These are phyloP conservation scores for Regulus satrapa DNA, from an alignment of 2,113 vertebrate species.

Conservation along the genomic window DNA sequence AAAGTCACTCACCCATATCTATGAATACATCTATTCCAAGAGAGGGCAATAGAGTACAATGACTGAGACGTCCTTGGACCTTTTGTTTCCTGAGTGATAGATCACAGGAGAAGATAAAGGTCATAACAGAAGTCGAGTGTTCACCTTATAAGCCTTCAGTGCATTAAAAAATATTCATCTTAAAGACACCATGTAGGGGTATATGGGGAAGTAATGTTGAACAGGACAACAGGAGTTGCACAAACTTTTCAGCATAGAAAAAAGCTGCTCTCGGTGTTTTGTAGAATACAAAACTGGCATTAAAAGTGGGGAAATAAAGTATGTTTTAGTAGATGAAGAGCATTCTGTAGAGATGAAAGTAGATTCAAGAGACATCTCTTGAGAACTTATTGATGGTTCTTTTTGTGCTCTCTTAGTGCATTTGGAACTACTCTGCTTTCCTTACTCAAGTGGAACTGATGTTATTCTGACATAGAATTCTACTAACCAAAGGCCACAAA, in stretches of 20 bases:
- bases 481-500: neutral
- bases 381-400: neutral
- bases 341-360: neutral
- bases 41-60: neutral
- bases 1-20: neutral
- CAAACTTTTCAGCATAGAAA: neutral
- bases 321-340: neutral
- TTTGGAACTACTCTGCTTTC: neutral
- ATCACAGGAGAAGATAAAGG: slow-evolving; percentile 20
- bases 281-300: neutral
- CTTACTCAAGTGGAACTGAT: neutral
- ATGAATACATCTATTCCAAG: neutral
- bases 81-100: slow-evolving; percentile 20
- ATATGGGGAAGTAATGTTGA: slow-evolving; percentile 19
- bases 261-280: neutral
- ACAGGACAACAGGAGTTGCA: neutral
- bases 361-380: neutral
- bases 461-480: neutral
- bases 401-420: neutral
- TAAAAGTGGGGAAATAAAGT: slow-evolving; percentile 1
- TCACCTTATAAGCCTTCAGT: neutral
- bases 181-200: neutral
- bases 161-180: slow-evolving; percentile 6
- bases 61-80: neutral
- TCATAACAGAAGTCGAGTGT: neutral